Percentiles rank a stretch among this genome's conserved stretches.
phyloP scores from a whole-genome alignment of 2,797 vertebrate genomes.

The Chiloscyllium punctatum region DNA sequence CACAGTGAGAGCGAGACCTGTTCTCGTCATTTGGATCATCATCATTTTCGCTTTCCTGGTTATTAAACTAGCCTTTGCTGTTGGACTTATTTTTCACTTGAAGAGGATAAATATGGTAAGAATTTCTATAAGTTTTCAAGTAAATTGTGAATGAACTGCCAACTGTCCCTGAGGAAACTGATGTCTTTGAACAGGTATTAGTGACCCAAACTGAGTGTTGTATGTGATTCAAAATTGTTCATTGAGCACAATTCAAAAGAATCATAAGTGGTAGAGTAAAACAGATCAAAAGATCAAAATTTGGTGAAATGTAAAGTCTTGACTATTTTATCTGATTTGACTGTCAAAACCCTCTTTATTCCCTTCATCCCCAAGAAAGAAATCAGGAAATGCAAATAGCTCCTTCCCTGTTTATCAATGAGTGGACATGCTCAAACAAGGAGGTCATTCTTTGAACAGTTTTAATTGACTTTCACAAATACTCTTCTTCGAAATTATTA shows the following conservation, averaged over 20 bases:
- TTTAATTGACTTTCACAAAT: too few species aligned
- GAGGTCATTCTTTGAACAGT: too few species aligned
- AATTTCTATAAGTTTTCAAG: neutral
- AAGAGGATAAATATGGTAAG: neutral
- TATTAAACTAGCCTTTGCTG: neutral
- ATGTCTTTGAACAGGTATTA: neutral
- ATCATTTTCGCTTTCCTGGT: neutral
- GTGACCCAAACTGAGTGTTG: too few species aligned
- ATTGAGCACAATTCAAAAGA: neutral
- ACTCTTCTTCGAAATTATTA: too few species aligned
- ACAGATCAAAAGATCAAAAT: neutral
- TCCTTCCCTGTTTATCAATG: neutral
- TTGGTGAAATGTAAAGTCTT: neutral
- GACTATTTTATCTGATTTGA: neutral
- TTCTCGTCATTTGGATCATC: slow-evolving; percentile 1
- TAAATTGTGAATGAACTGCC: neutral
- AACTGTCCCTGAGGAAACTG: neutral
- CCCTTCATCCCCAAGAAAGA: neutral
- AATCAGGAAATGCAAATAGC: neutral
- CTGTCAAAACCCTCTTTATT: too few species aligned
- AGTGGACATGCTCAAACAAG: neutral
- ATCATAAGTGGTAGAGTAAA: neutral
- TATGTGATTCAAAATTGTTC: too few species aligned
- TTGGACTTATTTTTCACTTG: neutral
- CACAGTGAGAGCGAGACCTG: neutral